phyloP scores from a whole-genome alignment of 1,140 invertebrate species.

The Magallana ariakensis region DNA sequence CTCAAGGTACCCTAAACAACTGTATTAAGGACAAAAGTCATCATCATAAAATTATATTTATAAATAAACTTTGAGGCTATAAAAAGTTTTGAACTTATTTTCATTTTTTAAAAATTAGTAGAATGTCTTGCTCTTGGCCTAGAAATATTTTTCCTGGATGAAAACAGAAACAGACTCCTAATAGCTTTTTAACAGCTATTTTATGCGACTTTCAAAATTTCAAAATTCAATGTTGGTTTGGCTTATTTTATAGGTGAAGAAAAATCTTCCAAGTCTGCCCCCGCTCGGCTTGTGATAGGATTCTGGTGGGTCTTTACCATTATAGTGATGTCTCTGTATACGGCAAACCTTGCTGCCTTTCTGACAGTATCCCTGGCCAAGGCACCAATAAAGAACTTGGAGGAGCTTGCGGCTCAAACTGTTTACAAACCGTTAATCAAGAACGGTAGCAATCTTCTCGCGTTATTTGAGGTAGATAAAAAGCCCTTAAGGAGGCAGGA shows the following conservation, averaged over 20 bases:
- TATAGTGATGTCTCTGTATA: conserved; percentile 97
- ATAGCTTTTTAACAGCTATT: no score
- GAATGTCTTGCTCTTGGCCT: no score
- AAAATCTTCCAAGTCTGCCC: conserved; percentile 45
- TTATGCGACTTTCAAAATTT: no score
- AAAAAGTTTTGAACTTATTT: no score
- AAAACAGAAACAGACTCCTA: no score
- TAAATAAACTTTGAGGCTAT: neutral
- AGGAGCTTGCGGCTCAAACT: conserved; percentile 91
- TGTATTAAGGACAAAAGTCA: no score
- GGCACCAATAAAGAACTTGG: conserved; percentile 83
- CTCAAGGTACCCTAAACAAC: no score
- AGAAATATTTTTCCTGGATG: no score
- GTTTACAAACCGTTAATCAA: conserved; percentile 83
- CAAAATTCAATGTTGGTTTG: no score
- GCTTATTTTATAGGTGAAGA: conserved; percentile 77
- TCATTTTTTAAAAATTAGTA: no score
- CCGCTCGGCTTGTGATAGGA: conserved; percentile 80
- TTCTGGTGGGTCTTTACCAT: conserved; percentile 99
- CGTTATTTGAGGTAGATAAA: conserved; percentile 58
- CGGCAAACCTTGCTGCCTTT: conserved; percentile 96
- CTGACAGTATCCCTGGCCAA: conserved; percentile 82
- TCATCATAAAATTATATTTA: no score
- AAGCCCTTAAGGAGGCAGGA: no score
- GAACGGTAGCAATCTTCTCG: conserved; percentile 59